Base-by-base conservation (phyloP, 2,888 invertebrate genomes). In the Crematogaster levior region DNA sequence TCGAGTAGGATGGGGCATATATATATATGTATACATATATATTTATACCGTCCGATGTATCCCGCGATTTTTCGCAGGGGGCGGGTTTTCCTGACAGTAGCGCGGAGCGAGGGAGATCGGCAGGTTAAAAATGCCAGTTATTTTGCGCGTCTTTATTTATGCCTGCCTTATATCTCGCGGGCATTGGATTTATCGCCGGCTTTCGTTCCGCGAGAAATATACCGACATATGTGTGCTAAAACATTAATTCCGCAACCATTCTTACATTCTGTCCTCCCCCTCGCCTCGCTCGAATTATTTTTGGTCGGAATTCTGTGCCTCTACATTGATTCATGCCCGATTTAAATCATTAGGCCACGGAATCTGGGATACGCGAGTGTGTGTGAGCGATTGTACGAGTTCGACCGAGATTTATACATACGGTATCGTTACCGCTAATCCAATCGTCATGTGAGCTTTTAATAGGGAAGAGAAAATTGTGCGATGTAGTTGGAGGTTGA, bases 111-210 rank as follows among this genome's bases (percentile, higher is more conserved):
- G 15, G 0, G 10, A n/a, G n/a, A 43, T 24, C 65, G 51, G 12
- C 34, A 37, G 48, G 66, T 65, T 77, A 70, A 77, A 77, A 77
- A 53, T 77, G 77, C 30, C 53, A 70, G 77, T 70, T 70, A 68
- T 66, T 72, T 30, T 12, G 40, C 77, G 77, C 77, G 53, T 51
- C 77, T 56, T 70, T 77, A 77, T 77, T 77, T 77, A 68, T 70
- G 53, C 24, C 21, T 30, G 70, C 12, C 53, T 77, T 77, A 43
- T 68, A 75, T 70, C 40, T 40, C 30, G 53, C 27, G 7, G 12
- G 10, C 21, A 3, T 10, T 18, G 7, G 21, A 77, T 77, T 77
- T 77, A 77, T 68, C 77, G 12, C n/a, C 75, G 68, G 51, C 21
- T 70, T 18, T 53, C 27, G 27, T 56, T 40, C 43, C 53, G 40